Evolutionary conservation across 2,797 vertebrate genomes (phyloP), one percentile per base, ranked within the genome.

Genomic region (Luscinia megarhynchos): DNA sequence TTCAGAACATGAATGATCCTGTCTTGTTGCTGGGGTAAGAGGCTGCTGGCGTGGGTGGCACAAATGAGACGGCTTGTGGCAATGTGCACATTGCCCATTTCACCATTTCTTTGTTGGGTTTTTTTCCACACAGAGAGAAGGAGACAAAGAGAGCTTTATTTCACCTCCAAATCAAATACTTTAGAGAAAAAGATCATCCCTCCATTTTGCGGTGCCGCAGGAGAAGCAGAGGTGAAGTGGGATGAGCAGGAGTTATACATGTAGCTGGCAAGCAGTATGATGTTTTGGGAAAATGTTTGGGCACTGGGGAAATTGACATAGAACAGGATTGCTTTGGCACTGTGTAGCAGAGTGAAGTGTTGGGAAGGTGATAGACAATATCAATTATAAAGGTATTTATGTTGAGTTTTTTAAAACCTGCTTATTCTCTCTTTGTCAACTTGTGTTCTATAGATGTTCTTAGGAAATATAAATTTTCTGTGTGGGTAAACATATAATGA

Each of bases 1-100:
- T 63, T 76, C 43, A 12, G 24, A 7, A 34, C 0, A 2, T 83
- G 24, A 51, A 26, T 70, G 24, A 34, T 58, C 8, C n/a, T 40
- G 8, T 34, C 38, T 46, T 40, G 20, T 46, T 40, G 29, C 17
- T 57, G 23, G 57, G 17, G 10, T 69, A 57, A 76, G 46, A 70
- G 21, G 40, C 32, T 3, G 3, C 6, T 57, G n/a, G 10, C 1
- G 1, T 10, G 14, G 8, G 15, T 34, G 67, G 13, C 7, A 0
- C 11, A 18, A 34, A 15, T 18, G 11, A 75, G 22, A 73, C 29
- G 17, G 8, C 27, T 36, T n/a, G 12, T 58, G 24, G 75, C 24
- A 30, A 13, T 10, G 23, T 7, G 3, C 16, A 6, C 2, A 4
- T 50, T 22, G 40, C 12, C 13, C 14, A 26, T 57, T 74, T 67